Evolutionary conservation across 92 coral and sea anemone genomes (phyloP).

Genomic region (Parazoanthus darwini): DNA sequence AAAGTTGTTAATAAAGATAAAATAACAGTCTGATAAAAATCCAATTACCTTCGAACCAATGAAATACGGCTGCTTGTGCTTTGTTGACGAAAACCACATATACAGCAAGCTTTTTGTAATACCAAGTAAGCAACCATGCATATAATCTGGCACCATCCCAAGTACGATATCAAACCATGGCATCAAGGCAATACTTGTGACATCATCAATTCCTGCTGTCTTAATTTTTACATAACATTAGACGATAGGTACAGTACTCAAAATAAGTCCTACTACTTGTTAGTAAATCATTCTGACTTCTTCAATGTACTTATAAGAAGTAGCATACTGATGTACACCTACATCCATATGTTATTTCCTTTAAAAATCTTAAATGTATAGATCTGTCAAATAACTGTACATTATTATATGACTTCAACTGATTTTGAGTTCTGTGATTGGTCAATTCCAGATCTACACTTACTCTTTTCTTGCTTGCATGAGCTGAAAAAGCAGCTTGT

Average conservation of each 20-base stretch:
- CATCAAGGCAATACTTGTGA: slow-evolving; percentile 53
- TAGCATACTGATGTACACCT: too few species aligned
- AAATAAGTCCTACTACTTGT: neutral
- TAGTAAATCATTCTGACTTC: too few species aligned
- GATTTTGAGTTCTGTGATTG: too few species aligned
- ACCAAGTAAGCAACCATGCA: slow-evolving; percentile 78
- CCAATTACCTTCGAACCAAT: slow-evolving; percentile 51
- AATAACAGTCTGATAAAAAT: too few species aligned
- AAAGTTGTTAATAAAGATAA: too few species aligned
- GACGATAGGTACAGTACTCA: neutral
- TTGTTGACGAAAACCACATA: slow-evolving; percentile 67
- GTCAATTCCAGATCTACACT: too few species aligned
- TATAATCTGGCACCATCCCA: slow-evolving; percentile 75
- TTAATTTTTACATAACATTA: neutral
- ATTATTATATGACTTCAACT: too few species aligned
- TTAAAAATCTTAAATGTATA: too few species aligned
- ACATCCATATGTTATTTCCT: too few species aligned
- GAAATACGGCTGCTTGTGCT: slow-evolving; percentile 50
- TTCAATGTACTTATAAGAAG: too few species aligned
- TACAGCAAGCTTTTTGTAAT: slow-evolving; percentile 59
- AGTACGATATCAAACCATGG: slow-evolving; percentile 66
- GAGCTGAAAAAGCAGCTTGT: neutral
- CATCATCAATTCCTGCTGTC: slow-evolving; percentile 48
- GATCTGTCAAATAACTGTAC: neutral
- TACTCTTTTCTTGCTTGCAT: neutral